A percentile compares a stretch with the other conserved stretches of the same genome.
These are phyloP conservation scores for Mesorhabditis spiculigera DNA, from an alignment of 2,888 invertebrate genomes.

Conservation along the genomic window DNA sequence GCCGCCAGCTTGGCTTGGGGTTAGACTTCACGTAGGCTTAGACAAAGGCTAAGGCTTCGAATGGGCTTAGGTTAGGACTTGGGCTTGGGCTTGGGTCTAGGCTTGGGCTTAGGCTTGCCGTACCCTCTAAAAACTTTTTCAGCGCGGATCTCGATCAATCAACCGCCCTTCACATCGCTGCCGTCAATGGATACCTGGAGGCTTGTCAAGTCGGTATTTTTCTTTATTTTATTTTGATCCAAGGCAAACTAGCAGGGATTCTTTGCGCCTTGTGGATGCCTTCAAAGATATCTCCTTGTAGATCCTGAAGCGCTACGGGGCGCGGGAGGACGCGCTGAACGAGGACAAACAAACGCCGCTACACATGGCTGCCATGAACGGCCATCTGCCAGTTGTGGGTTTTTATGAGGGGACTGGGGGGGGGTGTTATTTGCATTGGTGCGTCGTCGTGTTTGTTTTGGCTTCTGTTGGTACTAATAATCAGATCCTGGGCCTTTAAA, in stretches of 20 bases:
- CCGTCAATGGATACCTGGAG: not conserved
- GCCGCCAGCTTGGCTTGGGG: no score
- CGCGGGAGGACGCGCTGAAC: not conserved
- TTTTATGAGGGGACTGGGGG: not conserved
- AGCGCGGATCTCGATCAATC: not conserved
- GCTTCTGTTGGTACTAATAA: not conserved
- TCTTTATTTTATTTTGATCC: not conserved
- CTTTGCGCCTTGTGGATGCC: no score
- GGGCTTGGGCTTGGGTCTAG: no score
- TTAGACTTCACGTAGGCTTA: no score
- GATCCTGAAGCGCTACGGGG: not conserved
- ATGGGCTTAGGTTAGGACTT: no score
- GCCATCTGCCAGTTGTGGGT: not conserved
- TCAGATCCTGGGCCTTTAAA: no score
- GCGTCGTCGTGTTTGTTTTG: not conserved
- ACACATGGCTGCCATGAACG: not conserved
- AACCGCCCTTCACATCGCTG: not conserved
- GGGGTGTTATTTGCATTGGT: not conserved
- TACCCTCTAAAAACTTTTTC: not conserved
- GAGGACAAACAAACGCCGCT: conserved; percentile 1
- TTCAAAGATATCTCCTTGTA: not conserved
- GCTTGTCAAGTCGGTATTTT: not conserved
- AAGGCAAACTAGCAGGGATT: no score
- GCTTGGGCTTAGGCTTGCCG: no score
- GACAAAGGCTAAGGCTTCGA: no score